A percentile compares a stretch with the other conserved stretches of the same genome.
Conservation (phyloP, 92 coral and sea anemone species). For the Parazoanthus swiftii region DNA sequence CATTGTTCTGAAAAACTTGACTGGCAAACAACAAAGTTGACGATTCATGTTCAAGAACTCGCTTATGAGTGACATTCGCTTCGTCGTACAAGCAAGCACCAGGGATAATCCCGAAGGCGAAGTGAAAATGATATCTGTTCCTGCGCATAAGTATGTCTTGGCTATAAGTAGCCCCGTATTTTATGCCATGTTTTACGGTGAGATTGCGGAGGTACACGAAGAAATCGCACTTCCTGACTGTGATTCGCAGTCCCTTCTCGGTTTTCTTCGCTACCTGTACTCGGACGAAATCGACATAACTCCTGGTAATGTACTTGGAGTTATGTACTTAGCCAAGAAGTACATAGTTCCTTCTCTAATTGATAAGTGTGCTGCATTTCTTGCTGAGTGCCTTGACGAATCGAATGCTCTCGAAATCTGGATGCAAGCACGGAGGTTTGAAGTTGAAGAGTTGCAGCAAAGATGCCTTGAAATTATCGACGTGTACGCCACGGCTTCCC, state of each 20-base stretch:
- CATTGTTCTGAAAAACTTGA: too few relatives aligned
- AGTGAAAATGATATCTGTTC: too few relatives aligned
- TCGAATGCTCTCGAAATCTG: slow-evolving; percentile 47
- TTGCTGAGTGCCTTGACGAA: slow-evolving; percentile 37
- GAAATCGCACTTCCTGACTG: slow-evolving; percentile 57
- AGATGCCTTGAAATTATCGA: slow-evolving; percentile 56
- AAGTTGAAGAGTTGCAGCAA: slow-evolving; percentile 42
- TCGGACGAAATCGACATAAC: slow-evolving; percentile 54
- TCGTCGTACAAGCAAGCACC: too few relatives aligned
- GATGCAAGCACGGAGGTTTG: slow-evolving; percentile 55
- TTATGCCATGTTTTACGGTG: too few relatives aligned
- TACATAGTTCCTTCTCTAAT: slow-evolving; percentile 58
- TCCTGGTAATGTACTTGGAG: slow-evolving; percentile 46
- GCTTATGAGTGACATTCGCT: too few relatives aligned
- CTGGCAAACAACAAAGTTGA: too few relatives aligned
- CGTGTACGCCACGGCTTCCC: slow-evolving; percentile 35
- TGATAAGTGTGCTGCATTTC: slow-evolving; percentile 45
- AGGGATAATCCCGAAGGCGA: too few relatives aligned
- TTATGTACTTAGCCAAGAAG: slow-evolving; percentile 62
- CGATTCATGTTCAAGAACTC: too few relatives aligned
- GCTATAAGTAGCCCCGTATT: too few relatives aligned
- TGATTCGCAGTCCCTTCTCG: slow-evolving; percentile 46
- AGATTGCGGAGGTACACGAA: too few relatives aligned
- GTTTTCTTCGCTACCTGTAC: slow-evolving; percentile 57
- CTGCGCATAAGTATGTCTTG: too few relatives aligned